phyloP scores from a whole-genome alignment of 1,140 invertebrate genomes.

The Atta texana region DNA sequence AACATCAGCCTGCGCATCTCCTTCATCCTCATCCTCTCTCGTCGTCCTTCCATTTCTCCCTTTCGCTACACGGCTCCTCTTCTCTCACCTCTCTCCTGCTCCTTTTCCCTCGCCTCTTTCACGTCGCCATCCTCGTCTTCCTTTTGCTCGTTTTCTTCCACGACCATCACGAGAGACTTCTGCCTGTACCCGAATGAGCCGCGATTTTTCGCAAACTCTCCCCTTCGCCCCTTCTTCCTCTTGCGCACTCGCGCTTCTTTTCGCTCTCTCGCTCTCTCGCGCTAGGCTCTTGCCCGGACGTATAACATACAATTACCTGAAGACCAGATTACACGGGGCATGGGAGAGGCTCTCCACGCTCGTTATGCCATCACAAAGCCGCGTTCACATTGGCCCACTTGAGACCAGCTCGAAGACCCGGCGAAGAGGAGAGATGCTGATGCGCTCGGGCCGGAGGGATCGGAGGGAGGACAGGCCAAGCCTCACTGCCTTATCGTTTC shows the following conservation, averaged over 20 bases:
- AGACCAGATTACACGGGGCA: constrained; percentile 84
- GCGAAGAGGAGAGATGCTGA: constrained; percentile 61
- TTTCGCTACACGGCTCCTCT: constrained; percentile 1
- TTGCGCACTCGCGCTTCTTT: constrained; percentile 36
- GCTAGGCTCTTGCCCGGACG: constrained; percentile 73
- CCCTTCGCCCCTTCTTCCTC: constrained; percentile 24
- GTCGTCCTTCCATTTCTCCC: constrained; percentile 6
- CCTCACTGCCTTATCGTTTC: constrained; percentile 68
- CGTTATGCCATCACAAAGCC: constrained; percentile 76
- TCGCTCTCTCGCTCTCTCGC: constrained; percentile 27
- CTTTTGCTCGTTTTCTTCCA: constrained; percentile 45
- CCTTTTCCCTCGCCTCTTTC: constrained; percentile 30
- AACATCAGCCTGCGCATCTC: constrained; percentile 23
- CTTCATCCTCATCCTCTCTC: constrained; percentile 34
- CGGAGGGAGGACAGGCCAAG: not conserved
- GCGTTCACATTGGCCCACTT: constrained; percentile 76
- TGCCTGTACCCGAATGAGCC: constrained; percentile 76
- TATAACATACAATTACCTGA: constrained; percentile 85
- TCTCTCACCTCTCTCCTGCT: constrained; percentile 31
- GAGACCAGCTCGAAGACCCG: constrained; percentile 62
- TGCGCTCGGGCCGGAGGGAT: constrained; percentile 36
- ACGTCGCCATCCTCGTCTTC: constrained; percentile 26
- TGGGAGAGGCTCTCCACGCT: constrained; percentile 79
- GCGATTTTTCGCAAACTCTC: constrained; percentile 83
- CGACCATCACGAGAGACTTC: constrained; percentile 61